Percentiles rank a stretch among this genome's conserved stretches.
Conservation (phyloP, 2,113 vertebrate species). For the Crocuta crocuta region DNA sequence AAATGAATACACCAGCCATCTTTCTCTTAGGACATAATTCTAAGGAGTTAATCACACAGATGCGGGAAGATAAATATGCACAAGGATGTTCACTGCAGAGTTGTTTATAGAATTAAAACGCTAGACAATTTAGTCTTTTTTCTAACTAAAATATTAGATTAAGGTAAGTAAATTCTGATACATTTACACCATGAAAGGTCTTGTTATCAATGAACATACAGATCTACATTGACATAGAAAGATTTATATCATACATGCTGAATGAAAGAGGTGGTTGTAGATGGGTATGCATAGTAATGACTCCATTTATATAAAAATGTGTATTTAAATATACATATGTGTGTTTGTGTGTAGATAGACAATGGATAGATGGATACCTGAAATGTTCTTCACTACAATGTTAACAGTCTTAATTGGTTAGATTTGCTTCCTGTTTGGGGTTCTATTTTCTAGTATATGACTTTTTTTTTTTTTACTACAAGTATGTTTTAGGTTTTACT, state of each 20-base stretch:
- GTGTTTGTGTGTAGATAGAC: background rate
- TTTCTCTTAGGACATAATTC: background rate
- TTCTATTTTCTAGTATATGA: background rate
- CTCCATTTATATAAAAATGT: background rate
- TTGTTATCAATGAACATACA: background rate
- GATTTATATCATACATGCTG: background rate
- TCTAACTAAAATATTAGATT: background rate
- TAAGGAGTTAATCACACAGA: background rate
- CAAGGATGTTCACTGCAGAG: background rate
- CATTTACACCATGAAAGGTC: background rate
- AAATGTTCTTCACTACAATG: background rate
- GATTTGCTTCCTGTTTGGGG: background rate
- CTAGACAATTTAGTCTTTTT: background rate
- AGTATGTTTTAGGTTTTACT: background rate
- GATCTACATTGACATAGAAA: background rate
- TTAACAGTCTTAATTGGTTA: background rate
- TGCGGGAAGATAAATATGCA: background rate
- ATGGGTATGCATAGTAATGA: background rate
- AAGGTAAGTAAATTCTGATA: background rate
- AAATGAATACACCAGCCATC: background rate
- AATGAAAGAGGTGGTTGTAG: background rate
- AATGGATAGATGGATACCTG: background rate
- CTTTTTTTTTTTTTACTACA: background rate
- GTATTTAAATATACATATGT: background rate
- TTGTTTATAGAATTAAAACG: background rate